Base-by-base conservation (phyloP, 2,797 vertebrate species). In the Amblyraja radiata region DNA sequence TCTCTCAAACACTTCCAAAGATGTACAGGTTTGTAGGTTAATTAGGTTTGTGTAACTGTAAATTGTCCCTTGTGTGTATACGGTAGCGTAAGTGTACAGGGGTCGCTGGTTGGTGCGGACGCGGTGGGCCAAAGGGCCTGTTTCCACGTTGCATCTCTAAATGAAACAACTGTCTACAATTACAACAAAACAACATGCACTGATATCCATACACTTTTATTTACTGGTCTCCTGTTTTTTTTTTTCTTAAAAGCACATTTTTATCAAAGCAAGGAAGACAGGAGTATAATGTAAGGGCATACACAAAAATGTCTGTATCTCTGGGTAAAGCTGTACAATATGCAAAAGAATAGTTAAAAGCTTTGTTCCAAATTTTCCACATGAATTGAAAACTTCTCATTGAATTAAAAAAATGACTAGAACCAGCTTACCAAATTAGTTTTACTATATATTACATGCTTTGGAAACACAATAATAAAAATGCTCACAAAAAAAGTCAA, bases 391-490 rank as follows among this genome's bases (percentile, higher is more conserved):
- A 76, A 92, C 46, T 39, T 91, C 73, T 92, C 71, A 92, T 32
- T 54, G 90, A 92, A 96, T 97, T 96, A 96, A 98, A 97, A 97
- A 98, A 99, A 98, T 96, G 90, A 97, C 97, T 97, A 98, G 98
- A 98, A 98, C 98, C 98, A 98, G 97, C 97, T 99, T 98, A 98
- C 97, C 97, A 97, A 97, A 97, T 96, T 95, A 95, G 95, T 96
- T 95, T 54, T 96, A 96, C 96, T 97, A 98, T 98, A 98, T 98
- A 98, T 98, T 98, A 99, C 97, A 98, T 97, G 97, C 97, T 97
- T 98, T 92, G 73, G 95, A 96, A 96, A 94, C 96, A 95, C 95
- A 94, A 93, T 79, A 93, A 90, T 79, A 92, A 93, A 92, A 93
- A 80, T 92, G 93, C 39, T 91, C 94, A 96, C 73, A 95, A 97